A percentile compares a stretch with the other conserved stretches of the same genome.
Conservation (phyloP, 2,113 vertebrate species). For the Mirounga angustirostris region DNA sequence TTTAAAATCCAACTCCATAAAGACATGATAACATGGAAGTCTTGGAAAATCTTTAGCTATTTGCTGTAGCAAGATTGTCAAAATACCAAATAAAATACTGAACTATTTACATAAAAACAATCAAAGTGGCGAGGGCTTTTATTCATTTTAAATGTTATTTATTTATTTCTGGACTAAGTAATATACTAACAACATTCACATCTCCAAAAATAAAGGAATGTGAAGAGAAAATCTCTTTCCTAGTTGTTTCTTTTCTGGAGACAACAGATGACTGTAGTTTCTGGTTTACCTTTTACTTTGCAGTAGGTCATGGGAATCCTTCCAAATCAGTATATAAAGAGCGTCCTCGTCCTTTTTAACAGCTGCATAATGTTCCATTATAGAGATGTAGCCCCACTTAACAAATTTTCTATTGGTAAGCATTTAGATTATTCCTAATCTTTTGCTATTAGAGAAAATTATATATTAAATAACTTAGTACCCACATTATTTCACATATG, state of each 20-base stretch:
- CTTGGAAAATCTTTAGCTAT: background rate
- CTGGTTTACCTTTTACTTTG: background rate
- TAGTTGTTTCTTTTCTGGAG: background rate
- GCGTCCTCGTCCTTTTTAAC: background rate
- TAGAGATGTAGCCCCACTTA: background rate
- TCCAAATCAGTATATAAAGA: background rate
- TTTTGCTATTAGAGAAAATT: background rate
- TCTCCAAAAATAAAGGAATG: background rate
- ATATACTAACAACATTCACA: background rate
- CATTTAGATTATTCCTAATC: background rate
- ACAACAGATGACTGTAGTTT: background rate
- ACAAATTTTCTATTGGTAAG: background rate
- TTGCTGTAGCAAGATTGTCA: background rate
- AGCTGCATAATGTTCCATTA: background rate
- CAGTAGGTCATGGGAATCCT: background rate
- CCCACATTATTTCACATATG: background rate
- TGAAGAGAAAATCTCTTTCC: background rate
- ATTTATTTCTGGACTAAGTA: background rate
- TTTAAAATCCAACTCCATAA: slow-evolving; percentile 1
- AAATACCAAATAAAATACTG: background rate
- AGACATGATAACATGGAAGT: slow-evolving; percentile 45
- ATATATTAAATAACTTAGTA: background rate
- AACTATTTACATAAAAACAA: background rate
- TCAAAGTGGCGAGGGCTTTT: background rate
- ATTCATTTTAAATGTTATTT: background rate